Evolutionary conservation across 2,113 vertebrate genomes (phyloP), one percentile per base, ranked within the genome.

Genomic region (Dicaeum eximium): DNA sequence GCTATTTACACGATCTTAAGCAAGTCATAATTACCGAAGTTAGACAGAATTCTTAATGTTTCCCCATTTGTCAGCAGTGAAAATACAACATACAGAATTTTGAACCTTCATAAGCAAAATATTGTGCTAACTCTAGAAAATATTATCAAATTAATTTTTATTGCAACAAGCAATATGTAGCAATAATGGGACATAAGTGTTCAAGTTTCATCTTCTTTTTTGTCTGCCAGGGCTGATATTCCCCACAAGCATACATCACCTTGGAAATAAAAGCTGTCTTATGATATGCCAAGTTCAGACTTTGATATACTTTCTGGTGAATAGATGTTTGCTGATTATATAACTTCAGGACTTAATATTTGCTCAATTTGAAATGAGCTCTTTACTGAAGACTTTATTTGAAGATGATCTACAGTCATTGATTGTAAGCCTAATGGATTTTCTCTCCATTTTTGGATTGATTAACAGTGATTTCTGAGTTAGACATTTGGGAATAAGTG

Each of bases 351-450:
- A 69, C 35, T 69, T 80, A 79, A 87, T 89, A 14, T 83, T 94
- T 91, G 57, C 57, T 94, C 44, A 66, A 40, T 85, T 79, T 74
- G 69, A 93, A 92, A 84, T 61, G 45, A 95, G 62, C n/a, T 86
- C 78, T 96, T 92, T 79, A 79, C 35, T 60, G 51, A 90, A 92
- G 31, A 10, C 12, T 92, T 93, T 82, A 67, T 92, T 80, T 95
- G 92, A 94, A 92, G 90, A 83, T 73, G 48, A 82, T 79, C 22
- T 80, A 37, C 51, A 81, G 35, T 45, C n/a, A 86, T 54, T 88
- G 83, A 94, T 83, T 87, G 81, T 83, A 91, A 87, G 37, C 42
- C 54, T 75, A 80, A 93, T 89, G 51, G 86, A 56, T 92, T 75
- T 90, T 86, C 24, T 48, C 54, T 95, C 24, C 56, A 38, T 64